Evolutionary conservation across 1,140 invertebrate species (phyloP), one percentile per base, ranked within the genome.

Genomic region (Lethrus apterus): DNA sequence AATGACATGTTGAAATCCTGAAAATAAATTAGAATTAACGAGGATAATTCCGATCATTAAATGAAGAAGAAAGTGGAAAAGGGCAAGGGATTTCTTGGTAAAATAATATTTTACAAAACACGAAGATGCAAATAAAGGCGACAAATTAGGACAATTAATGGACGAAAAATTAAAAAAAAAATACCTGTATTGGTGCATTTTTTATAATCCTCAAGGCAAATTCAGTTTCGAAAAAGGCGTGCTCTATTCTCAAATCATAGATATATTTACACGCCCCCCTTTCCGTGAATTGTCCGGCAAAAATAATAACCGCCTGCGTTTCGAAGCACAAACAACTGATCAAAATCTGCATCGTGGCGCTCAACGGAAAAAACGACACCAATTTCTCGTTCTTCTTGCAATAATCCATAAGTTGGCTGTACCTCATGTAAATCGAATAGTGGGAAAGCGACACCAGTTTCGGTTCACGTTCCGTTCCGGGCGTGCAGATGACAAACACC

Each of bases 401-500:
- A 2, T 50, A 18, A 10, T 53, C 17, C n/a, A 47, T 24, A n/a
- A 58, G 46, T 23, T 54, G 57, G 10, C 4, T 11, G 15, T 41
- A 41, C 11, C 38, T 8, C 19, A 48, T n/a, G 3, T 17, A 29
- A 2, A 61, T 48, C 19, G 52, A 50, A 32, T 57, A 26, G 24
- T 61, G 57, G 14, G 59, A 61, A 1, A 59, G 13, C 19, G 55
- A 57, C 2, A 59, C 52, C 8, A 61, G 46, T 49, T 54, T 56
- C 4, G 53, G 51, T 11, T 41, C 18, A 20, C 32, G 46, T 7
- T 31, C 43, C 1, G 55, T 59, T 2, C 56, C 55, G 41, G 55
- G 55, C 0, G 57, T 55, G 3, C 55, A 43, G 5, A 61, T 9
- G 40, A 61, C 50, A 44, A 61, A 59, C 4, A 55, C 57, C 2